These are phyloP conservation scores for Drosophila tripunctata DNA, from an alignment of 2,888 invertebrate species.

Conservation along the genomic window DNA sequence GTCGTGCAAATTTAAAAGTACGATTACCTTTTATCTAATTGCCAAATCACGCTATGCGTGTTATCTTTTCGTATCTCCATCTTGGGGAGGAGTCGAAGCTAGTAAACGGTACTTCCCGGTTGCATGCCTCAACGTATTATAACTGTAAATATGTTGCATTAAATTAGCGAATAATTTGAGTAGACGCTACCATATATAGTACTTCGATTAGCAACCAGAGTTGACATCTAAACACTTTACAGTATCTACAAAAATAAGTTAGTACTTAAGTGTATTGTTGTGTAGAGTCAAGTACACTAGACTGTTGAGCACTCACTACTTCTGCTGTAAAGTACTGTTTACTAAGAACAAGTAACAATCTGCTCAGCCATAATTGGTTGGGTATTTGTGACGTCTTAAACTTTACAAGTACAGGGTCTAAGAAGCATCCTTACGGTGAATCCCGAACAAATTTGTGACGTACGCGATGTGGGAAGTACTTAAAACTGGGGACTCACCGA, in stretches of 20 bases:
- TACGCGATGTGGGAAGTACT: not conserved
- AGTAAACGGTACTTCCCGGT: conserved; percentile 30
- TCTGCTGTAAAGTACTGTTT: too few species aligned
- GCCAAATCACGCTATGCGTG: conserved; percentile 36
- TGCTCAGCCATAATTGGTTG: too few species aligned
- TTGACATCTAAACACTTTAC: conserved; percentile 26
- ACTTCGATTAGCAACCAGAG: not conserved
- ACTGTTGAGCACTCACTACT: too few species aligned
- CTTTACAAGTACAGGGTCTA: not conserved
- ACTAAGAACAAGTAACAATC: too few species aligned
- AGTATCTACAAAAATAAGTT: too few species aligned
- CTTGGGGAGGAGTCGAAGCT: not conserved
- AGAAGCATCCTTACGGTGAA: conserved; percentile 21
- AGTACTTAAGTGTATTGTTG: too few species aligned
- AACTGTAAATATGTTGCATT: conserved; percentile 38
- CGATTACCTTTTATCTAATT: not conserved
- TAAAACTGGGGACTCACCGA: conserved; percentile 8
- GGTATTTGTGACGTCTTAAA: too few species aligned
- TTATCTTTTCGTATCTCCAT: not conserved
- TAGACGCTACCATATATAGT: not conserved
- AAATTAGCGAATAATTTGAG: not conserved
- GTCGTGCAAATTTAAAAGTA: conserved; percentile 8
- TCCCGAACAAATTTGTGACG: not conserved
- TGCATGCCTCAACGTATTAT: conserved; percentile 26
- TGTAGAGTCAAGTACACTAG: too few species aligned